A percentile compares a stretch with the other conserved stretches of the same genome.
phyloP scores from a whole-genome alignment of 1,140 invertebrate genomes.

The Sinella curviseta region DNA sequence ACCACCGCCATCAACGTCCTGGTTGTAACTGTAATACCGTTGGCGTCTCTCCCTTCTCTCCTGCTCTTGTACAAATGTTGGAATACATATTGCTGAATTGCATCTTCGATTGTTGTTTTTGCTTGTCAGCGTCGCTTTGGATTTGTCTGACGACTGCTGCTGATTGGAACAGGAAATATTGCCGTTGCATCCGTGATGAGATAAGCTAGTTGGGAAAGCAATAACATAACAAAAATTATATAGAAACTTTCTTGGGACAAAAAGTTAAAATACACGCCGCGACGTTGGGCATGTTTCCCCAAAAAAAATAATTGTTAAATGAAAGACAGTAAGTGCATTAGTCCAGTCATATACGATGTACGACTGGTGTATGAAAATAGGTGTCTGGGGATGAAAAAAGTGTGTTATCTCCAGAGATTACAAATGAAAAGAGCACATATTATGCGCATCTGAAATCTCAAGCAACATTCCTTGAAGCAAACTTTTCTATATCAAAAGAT shows the following conservation, averaged over 20 bases:
- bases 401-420: too few species aligned
- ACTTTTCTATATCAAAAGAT: neutral
- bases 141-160: neutral
- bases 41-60: slow-evolving; percentile 24
- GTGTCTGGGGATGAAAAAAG: too few species aligned
- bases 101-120: slow-evolving; percentile 61
- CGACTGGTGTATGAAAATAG: too few species aligned
- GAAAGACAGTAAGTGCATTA: too few species aligned
- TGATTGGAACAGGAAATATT: neutral
- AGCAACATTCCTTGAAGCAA: neutral
- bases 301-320: too few species aligned
- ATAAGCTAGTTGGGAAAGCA: neutral
- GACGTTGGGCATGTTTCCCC: too few species aligned
- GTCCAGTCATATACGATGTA: too few species aligned
- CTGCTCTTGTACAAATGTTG: slow-evolving; percentile 71
- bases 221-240: neutral
- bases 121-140: neutral
- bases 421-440: too few species aligned
- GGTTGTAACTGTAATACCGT: slow-evolving; percentile 23
- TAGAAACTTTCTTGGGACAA: too few species aligned
- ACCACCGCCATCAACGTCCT: neutral
- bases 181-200: neutral
- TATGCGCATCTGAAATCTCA: too few species aligned
- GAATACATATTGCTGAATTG: slow-evolving; percentile 76
- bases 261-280: too few species aligned